These are phyloP conservation scores for Acropora yongei DNA, from an alignment of 64 coral and sea anemone species.

Conservation along the genomic window DNA sequence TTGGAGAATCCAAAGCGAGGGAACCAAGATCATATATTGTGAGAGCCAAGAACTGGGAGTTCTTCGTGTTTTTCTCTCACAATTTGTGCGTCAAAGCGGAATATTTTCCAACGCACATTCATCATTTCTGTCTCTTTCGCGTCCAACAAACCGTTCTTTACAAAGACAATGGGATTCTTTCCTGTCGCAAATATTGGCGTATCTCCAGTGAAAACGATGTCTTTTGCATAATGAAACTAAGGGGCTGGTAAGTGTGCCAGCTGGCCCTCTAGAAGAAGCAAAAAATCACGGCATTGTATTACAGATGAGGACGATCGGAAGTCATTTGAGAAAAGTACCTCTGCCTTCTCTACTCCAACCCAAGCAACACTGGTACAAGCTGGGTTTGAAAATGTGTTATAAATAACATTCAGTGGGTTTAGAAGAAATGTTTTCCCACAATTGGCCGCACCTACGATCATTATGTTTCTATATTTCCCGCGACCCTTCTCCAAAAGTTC, in stretches of 20 bases:
- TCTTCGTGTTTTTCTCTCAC: too few species aligned
- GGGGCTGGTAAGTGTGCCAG: conserved; percentile 29
- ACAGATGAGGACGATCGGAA: conserved; percentile 28
- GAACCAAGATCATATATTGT: too few species aligned
- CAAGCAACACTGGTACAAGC: conserved; percentile 54
- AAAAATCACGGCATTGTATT: conserved; percentile 12
- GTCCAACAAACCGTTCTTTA: conserved; percentile 23
- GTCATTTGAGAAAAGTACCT: conserved; percentile 30
- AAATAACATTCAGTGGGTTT: conserved; percentile 47
- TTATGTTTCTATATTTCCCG: conserved; percentile 35
- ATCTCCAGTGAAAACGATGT: conserved; percentile 26
- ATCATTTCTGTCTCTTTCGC: conserved; percentile 31
- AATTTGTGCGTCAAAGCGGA: too few species aligned
- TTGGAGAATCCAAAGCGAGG: too few species aligned
- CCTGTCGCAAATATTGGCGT: conserved; percentile 40
- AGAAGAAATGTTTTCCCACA: conserved; percentile 39
- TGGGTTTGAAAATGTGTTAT: conserved; percentile 46
- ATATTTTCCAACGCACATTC: conserved; percentile 3
- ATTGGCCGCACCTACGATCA: conserved; percentile 11
- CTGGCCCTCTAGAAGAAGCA: conserved; percentile 37
- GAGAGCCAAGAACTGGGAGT: too few species aligned
- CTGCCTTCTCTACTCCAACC: conserved; percentile 52
- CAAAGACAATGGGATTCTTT: conserved; percentile 31
- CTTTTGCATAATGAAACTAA: conserved; percentile 39
- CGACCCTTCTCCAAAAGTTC: conserved; percentile 41